Evolutionary conservation across 2,888 invertebrate species (phyloP), one percentile per base, ranked within the genome.

Genomic region (Malachius bipustulatus): DNA sequence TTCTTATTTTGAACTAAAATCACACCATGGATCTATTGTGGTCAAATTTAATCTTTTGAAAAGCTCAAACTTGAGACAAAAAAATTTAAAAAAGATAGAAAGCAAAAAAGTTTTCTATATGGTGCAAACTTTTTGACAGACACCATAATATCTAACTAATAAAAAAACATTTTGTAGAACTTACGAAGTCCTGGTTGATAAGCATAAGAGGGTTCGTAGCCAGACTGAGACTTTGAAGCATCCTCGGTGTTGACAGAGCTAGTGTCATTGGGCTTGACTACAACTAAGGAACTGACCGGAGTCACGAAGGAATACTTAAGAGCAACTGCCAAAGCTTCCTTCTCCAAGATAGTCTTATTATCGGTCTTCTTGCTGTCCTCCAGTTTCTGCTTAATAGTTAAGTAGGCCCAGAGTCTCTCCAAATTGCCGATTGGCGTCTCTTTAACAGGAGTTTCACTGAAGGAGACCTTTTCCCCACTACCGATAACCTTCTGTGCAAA

Each of bases 271-370:
- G 76, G 75, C 47, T 77, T 76, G n/a, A 75, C 75, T 2, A 79
- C 77, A 14, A 79, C 73, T 43, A 79, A 57, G 1, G 78, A 78
- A 3, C 76, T 78, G 32, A 79, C 63, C 4, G 76, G 71, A 1
- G 78, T 79, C n/a, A 80, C 79, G 52, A 80, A 77, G 4, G 52
- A 52, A 39, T 56, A 56, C 38, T 72, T 68, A 19, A 77, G 56
- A 2, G 75, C 73, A 14, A 76, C 54, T 14, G 62, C 60, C 6
- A 75, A 58, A 0, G 73, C 74, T 44, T 62, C 65, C 47, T 70
- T 65, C 43, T 68, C 66, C 0, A 65, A 63, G 1, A 55, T 14
- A 9, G 35, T 46, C 35, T 51, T 47, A 32, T 52, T 47, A 31
- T 54, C 56, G 4, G 56, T 50, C 4, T 50, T 47, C 31, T 60